Evolutionary conservation across 2,797 vertebrate genomes (phyloP), one percentile per base, ranked within the genome.

Genomic region (Pogonophryne albipinna): DNA sequence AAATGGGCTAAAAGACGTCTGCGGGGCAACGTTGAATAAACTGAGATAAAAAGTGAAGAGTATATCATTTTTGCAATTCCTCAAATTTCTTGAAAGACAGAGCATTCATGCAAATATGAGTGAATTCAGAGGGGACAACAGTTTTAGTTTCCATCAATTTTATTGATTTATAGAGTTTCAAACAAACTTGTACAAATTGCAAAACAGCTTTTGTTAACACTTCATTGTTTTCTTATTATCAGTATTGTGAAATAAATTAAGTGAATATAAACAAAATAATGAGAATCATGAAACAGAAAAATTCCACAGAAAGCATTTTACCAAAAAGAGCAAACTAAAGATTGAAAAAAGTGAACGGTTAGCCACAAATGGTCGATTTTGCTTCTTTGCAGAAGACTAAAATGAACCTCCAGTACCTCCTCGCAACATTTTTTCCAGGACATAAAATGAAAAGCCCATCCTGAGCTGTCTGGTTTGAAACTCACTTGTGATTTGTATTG

Each of bases 161-260:
- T 95, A 95, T 95, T 95, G 90, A 93, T 93, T 94, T 83, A 92
- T 89, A 94, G 90, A 94, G 91, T 92, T 91, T 92, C 87, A 95
- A 95, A 95, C 92, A 91, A 93, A 92, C 90, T 93, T 89, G 89
- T 95, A 95, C 93, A 95, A 95, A 95, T 94, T 90, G 92, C 91
- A 94, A 94, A 95, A 94, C 92, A 91, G 88, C 86, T 93, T 95
- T 94, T 90, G 90, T 89, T 92, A 94, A 95, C 87, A 92, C 83
- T 66, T 92, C 84, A 82, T 89, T 91, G 73, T 85, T 79, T 79
- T 80, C 46, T 83, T 83, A 23, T 73, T 73, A 80, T 90, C 46
- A 74, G 88, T 76, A 86, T 90, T 86, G 92, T 84, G 84, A 93
- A 92, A 94, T 93, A 92, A 94, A 93, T 94, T 90, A 93, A 91